Evolutionary conservation across 2,888 invertebrate genomes (phyloP), one percentile per base, ranked within the genome.

Genomic region (Dasypolia templi): DNA sequence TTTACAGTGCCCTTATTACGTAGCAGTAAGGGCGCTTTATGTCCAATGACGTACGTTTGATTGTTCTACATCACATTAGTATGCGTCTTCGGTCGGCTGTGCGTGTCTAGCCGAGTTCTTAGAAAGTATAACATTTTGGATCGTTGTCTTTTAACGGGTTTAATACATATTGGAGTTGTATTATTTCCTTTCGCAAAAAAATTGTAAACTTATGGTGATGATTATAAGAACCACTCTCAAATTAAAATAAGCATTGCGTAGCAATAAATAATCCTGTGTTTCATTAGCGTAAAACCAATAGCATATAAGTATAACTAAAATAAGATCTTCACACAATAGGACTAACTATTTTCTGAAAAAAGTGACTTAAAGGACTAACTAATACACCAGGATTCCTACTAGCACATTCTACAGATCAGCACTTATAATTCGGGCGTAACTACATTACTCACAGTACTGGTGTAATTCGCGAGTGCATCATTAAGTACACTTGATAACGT

Each of bases 391-490:
- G 5, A 14, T 26, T 26, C 26, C 26, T 26, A 19, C 19, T 46
- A 6, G 14, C 35, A 44, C 26, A 26, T 44, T 66, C 32, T 22
- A 19, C 22, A 55, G 22, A 19, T 5, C 14, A 26, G 11, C 4
- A 42, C 66, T 42, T 19, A n/a, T 26, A 53, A 66, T 75, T 79
- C 46, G 22, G 53, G 39, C 39, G 14, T 17, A 7, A 55, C 14
- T 22, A 64, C 55, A 59, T 29, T 12, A 11, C 35, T 61, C 77
- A 80, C 76, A 72, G 32, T n/a, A 3, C n/a, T 22, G 3, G 11
- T 64, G 56, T 79, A 72, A 75, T 74, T 77, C 39, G 56, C 61
- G 39, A 79, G 49, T 83, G 80, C 83, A 83, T 81, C 83, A 82
- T 69, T 62, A 55, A 59, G 63, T 68, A 79, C 62, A 82, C 75